Conservation (phyloP, 2,888 invertebrate genomes). For the Thysanoteuthis rhombus region DNA sequence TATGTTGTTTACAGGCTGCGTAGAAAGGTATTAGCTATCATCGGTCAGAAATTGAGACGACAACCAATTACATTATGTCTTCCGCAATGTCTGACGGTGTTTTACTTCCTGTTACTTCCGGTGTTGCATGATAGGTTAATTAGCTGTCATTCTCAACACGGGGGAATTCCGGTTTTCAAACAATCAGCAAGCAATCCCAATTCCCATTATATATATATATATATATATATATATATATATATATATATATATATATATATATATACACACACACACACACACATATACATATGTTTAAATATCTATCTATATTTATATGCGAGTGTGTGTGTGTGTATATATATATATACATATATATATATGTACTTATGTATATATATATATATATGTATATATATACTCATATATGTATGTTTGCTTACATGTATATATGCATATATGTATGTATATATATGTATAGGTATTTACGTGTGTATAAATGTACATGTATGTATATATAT, state of each 20-base stretch:
- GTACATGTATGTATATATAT: no score
- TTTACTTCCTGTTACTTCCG: background rate
- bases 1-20: background rate
- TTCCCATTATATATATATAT: background rate
- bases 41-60: background rate
- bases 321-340: background rate
- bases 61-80: background rate
- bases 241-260: no score
- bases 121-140: background rate
- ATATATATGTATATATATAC: no score
- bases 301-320: no score
- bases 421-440: no score
- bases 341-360: no score
- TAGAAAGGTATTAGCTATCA: background rate
- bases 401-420: background rate
- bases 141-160: background rate
- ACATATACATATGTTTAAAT: no score
- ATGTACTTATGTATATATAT: background rate
- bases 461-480: no score
- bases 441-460: background rate
- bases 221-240: background rate
- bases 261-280: background rate
- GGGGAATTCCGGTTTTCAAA: background rate
- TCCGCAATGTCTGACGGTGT: background rate
- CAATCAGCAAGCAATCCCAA: background rate